phyloP scores from a whole-genome alignment of 2,113 vertebrate species.

The Forbesichthys papilliferus region DNA sequence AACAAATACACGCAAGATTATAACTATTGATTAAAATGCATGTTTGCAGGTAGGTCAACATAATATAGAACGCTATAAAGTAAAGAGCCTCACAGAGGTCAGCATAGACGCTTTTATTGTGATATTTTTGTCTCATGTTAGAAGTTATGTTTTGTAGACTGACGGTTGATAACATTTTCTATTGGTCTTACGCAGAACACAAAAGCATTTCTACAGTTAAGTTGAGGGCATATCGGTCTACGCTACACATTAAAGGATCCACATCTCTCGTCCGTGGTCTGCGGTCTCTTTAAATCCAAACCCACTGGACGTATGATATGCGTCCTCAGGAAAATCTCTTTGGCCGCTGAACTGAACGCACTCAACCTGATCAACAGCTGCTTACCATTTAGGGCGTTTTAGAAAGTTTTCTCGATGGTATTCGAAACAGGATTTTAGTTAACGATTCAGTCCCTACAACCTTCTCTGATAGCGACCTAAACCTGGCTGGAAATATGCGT shows the following conservation, averaged over 20 bases:
- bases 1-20: no score
- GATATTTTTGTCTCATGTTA: no score
- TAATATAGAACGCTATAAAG: no score
- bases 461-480: constrained; percentile 28
- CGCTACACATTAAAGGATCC: background rate
- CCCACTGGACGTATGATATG: constrained; percentile 43
- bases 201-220: background rate
- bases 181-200: no score
- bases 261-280: constrained; percentile 40
- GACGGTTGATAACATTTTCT: no score
- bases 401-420: constrained; percentile 33
- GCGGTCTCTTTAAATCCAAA: constrained; percentile 76
- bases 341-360: constrained; percentile 49
- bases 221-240: background rate
- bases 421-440: constrained; percentile 1
- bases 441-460: constrained; percentile 13
- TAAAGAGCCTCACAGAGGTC: no score
- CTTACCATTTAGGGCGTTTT: constrained; percentile 49
- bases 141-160: no score
- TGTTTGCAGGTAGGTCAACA: no score
- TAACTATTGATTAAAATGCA: no score
- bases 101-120: no score
- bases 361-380: constrained; percentile 69
- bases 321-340: constrained; percentile 46
- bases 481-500: constrained; percentile 44